Base-by-base conservation (phyloP, 2,888 invertebrate species). In the Plutella xylostella region DNA sequence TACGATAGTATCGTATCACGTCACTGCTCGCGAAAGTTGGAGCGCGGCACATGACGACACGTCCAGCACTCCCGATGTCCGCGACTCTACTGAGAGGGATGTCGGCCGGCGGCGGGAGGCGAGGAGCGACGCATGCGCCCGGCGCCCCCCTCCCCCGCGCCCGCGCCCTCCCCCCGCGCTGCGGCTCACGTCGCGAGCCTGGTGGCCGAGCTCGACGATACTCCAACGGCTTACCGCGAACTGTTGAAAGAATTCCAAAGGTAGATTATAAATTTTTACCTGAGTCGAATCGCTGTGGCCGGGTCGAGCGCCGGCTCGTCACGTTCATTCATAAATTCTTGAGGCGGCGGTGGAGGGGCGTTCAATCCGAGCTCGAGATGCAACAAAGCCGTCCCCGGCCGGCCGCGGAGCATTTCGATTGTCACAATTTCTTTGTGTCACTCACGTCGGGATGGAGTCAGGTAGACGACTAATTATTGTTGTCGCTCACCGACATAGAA, bases 11-110 rank as follows among this genome's bases (percentile, higher is more conserved):
- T 69, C 82, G 82, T 71, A 82, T 79, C 77, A 82, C 80, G 76
- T 82, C 82, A 80, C 82, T 79, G 67, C 77, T 79, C 82, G 83
- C 76, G 78, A 82, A 80, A 79, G 79, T 80, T 78, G 70, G 69
- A 60, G 65, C 69, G 57, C 72, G 62, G 87, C 85, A 59, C 93
- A 93, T 79, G 91, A 89, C 73, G 86, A 75, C 65, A 85, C 87
- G 58, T 73, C 72, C 59, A 72, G 65, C 65, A 65, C 77, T 57
- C 76, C 72, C 76, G 73, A 59, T 71, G 72, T 61, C 62, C 72
- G 61, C 63, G 65, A 68, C 68, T 72, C 70, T 73, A 83, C 83
- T 82, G 40, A 79, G 76, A 71, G 72, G 72, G 79, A 75, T 71
- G 73, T n/a, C n/a, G 67, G 70, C 74, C 66, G 75, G 68, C 71